Evolutionary conservation across 2,888 invertebrate genomes (phyloP).

Genomic region (Hyalella azteca): DNA sequence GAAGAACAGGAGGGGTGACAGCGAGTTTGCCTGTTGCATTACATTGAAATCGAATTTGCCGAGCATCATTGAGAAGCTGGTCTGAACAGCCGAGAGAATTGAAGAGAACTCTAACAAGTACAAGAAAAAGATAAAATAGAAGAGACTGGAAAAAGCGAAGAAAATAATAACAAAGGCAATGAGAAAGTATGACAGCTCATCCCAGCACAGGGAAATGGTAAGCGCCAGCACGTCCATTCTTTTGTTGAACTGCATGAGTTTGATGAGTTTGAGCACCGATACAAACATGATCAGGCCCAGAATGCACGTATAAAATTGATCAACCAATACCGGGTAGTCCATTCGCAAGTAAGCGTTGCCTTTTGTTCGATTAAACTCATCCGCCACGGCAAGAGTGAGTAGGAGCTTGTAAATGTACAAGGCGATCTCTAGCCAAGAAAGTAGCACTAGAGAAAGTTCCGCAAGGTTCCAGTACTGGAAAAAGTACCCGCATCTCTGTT

Average conservation of each 20-base stretch:
- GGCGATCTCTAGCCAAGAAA: conserved; percentile 44
- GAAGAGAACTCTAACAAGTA: conserved; percentile 60
- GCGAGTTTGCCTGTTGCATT: conserved; percentile 59
- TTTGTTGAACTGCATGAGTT: conserved; percentile 64
- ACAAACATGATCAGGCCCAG: conserved; percentile 66
- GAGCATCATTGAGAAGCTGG: conserved; percentile 64
- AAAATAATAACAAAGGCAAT: conserved; percentile 65
- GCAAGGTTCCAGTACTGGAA: conserved; percentile 47
- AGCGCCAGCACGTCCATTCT: conserved; percentile 61
- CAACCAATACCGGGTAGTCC: conserved; percentile 64
- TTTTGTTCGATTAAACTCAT: conserved; percentile 46
- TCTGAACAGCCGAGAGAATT: conserved; percentile 63
- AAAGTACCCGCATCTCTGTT: conserved; percentile 51
- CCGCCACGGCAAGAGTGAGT: conserved; percentile 39
- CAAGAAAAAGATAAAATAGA: conserved; percentile 61
- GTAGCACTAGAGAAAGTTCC: conserved; percentile 47
- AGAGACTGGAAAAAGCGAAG: conserved; percentile 62
- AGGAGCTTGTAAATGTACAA: conserved; percentile 47
- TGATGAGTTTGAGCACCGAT: conserved; percentile 66
- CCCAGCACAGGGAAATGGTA: conserved; percentile 60
- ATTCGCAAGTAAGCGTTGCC: conserved; percentile 60
- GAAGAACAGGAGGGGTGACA: conserved; percentile 62
- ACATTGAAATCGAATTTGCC: conserved; percentile 65
- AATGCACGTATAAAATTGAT: conserved; percentile 65
- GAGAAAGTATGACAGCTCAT: conserved; percentile 61